Evolutionary conservation across 2,113 vertebrate genomes (phyloP).

Genomic region (Hyaena hyaena): DNA sequence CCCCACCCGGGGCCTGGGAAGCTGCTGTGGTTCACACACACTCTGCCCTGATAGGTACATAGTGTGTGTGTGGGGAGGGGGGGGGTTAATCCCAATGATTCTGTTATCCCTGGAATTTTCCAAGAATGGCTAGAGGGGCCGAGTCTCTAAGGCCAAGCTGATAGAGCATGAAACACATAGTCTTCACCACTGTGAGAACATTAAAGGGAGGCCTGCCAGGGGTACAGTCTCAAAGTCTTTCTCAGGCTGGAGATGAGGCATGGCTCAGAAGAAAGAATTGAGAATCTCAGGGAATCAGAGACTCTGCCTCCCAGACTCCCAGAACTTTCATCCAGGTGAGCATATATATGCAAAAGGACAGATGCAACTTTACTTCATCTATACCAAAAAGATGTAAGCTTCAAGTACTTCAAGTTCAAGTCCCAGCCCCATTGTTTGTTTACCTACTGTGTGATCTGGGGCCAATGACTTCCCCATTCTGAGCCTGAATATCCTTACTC

Average conservation of each 20-base stretch:
- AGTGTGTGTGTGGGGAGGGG: too few relatives aligned
- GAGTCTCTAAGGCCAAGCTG: not conserved
- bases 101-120: not conserved
- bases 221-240: slow-evolving; percentile 36
- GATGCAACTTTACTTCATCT: not conserved
- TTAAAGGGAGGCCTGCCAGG: not conserved
- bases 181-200: not conserved
- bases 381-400: not conserved
- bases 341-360: not conserved
- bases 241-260: slow-evolving; percentile 8
- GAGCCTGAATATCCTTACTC: not conserved
- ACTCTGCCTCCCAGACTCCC: not conserved
- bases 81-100: not conserved
- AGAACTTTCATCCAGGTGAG: not conserved
- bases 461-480: not conserved
- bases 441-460: not conserved
- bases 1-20: not conserved
- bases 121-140: not conserved
- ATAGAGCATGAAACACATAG: not conserved
- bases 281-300: not conserved
- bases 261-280: not conserved
- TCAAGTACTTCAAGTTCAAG: not conserved
- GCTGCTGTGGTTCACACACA: not conserved
- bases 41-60: not conserved
- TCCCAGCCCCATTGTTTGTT: not conserved